Percentiles rank a stretch among this genome's conserved stretches.
Evolutionary conservation across 2,888 invertebrate genomes (phyloP).

Genomic region (Cryptocheilus praepositus): DNA sequence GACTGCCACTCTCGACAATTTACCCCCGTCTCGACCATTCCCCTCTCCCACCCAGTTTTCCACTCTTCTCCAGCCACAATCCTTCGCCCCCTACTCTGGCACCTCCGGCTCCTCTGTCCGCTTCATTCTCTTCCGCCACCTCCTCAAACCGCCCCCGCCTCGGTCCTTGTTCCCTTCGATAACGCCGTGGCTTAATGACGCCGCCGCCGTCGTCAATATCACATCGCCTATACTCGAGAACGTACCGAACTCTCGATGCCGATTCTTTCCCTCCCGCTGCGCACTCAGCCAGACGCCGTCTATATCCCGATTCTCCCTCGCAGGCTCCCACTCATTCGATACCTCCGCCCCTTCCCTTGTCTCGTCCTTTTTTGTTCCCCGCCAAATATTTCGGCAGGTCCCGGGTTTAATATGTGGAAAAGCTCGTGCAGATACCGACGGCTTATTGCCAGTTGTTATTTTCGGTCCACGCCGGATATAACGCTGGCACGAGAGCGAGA

Average conservation of each 20-base stretch:
- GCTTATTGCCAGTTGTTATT: conserved; percentile 70
- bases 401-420: conserved; percentile 68
- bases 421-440: conserved; percentile 60
- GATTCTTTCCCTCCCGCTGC: conserved; percentile 28
- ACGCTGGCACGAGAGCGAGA: conserved; percentile 8
- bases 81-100: conserved; percentile 32
- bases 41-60: conserved; percentile 35
- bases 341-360: conserved; percentile 22
- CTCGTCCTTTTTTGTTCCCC: conserved; percentile 19
- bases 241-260: conserved; percentile 29
- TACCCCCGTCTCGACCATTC: conserved; percentile 59
- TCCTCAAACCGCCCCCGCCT: conserved; percentile 6
- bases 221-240: conserved; percentile 48
- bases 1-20: conserved; percentile 70
- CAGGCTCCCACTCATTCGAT: conserved; percentile 10
- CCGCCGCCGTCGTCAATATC: conserved; percentile 65
- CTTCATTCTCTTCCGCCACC: no score
- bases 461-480: conserved; percentile 52
- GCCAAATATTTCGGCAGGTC: conserved; percentile 49
- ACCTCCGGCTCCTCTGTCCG: conserved; percentile 11
- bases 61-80: conserved; percentile 26
- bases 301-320: conserved; percentile 2
- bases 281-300: conserved; percentile 11
- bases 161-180: conserved; percentile 45
- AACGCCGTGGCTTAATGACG: conserved; percentile 62